Conservation (phyloP, 2,113 vertebrate genomes). For the Onychorhynchus coronatus region DNA sequence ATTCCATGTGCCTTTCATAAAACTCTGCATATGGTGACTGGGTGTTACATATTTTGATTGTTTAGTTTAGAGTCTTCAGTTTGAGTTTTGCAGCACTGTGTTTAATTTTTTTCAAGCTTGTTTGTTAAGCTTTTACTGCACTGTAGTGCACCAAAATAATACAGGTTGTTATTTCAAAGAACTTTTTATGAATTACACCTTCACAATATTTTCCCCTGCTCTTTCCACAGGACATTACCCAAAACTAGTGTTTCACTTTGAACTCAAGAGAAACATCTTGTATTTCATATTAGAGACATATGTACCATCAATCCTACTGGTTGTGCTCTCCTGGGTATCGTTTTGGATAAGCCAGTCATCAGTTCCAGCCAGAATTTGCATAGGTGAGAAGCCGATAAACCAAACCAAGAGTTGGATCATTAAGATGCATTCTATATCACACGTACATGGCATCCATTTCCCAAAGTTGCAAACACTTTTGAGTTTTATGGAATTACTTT, state of each 20-base stretch:
- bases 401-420: background rate
- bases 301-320: conserved; percentile 87
- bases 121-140: background rate
- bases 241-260: conserved; percentile 88
- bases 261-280: conserved; percentile 88
- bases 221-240: conserved; percentile 79
- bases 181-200: background rate
- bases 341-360: conserved; percentile 93
- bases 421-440: background rate
- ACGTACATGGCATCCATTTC: fast-evolving
- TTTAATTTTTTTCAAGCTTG: background rate
- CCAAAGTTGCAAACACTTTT: background rate
- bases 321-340: conserved; percentile 90
- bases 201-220: background rate
- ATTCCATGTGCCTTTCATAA: background rate
- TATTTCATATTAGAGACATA: conserved; percentile 91
- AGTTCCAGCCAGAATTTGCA: conserved; percentile 89
- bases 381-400: conserved; percentile 73
- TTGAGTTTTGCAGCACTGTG: background rate
- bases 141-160: background rate
- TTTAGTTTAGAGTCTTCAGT: background rate
- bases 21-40: background rate
- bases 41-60: background rate
- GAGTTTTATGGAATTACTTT: background rate
- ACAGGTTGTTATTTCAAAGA: background rate